These are phyloP conservation scores for Timandra comae DNA, from an alignment of 2,888 invertebrate species.

Conservation along the genomic window DNA sequence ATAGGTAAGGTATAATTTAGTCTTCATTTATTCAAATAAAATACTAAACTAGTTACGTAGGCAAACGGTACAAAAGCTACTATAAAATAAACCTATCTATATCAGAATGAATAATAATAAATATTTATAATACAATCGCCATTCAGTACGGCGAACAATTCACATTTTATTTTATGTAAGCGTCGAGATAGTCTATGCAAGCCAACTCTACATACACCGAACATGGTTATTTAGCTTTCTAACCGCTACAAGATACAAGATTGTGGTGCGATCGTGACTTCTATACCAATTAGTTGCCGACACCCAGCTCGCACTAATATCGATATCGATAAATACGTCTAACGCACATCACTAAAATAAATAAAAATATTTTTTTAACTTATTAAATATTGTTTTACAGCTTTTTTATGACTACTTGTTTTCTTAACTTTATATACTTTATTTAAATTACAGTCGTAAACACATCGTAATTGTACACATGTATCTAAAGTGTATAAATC, in stretches of 20 bases:
- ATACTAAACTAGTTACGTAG: too few species aligned
- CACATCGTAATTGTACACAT: neutral
- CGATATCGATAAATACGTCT: conserved; percentile 20
- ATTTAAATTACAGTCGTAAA: too few species aligned
- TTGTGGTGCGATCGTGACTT: conserved; percentile 33
- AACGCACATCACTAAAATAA: conserved; percentile 25
- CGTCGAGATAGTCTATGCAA: conserved; percentile 42
- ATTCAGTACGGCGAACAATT: conserved; percentile 1
- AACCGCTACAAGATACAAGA: conserved; percentile 46
- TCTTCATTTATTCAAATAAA: too few species aligned
- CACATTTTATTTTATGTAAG: conserved; percentile 11
- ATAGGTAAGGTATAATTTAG: too few species aligned
- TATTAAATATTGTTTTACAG: neutral
- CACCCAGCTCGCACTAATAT: conserved; percentile 6
- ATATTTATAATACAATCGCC: too few species aligned
- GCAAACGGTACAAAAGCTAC: too few species aligned
- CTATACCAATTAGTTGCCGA: conserved; percentile 14
- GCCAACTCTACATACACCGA: conserved; percentile 39
- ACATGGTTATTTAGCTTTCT: conserved; percentile 52
- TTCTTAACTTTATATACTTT: neutral
- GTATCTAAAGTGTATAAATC: neutral
- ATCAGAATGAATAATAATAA: too few species aligned
- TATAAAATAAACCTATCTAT: too few species aligned
- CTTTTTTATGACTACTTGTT: neutral
- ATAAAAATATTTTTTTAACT: neutral